Percentiles rank a stretch among this genome's conserved stretches.
phyloP scores from a whole-genome alignment of 2,797 vertebrate species.

The Artibeus lituratus region DNA sequence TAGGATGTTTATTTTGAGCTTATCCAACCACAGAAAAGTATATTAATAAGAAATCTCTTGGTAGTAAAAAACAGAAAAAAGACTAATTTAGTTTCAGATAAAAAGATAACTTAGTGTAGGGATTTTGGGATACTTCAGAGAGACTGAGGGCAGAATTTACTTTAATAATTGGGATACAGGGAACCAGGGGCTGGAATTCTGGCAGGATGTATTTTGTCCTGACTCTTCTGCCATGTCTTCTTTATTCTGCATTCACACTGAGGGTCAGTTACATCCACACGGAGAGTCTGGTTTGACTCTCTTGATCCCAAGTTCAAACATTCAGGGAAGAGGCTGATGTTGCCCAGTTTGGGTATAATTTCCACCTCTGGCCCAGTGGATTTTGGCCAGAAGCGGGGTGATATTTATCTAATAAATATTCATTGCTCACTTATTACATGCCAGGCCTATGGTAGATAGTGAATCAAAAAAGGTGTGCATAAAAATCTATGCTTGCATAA shows the following conservation, averaged over 20 bases:
- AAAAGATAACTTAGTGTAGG: background rate
- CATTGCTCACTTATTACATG: background rate
- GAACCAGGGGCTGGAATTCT: background rate
- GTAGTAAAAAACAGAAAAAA: background rate
- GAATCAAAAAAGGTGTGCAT: background rate
- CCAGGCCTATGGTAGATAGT: background rate
- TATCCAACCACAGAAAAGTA: background rate
- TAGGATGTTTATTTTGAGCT: constrained; percentile 23
- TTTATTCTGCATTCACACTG: background rate
- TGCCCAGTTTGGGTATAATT: background rate
- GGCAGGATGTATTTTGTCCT: background rate
- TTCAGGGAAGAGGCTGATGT: background rate
- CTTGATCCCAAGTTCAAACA: background rate
- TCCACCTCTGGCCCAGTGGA: background rate
- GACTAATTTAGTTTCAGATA: background rate
- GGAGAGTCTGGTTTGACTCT: background rate
- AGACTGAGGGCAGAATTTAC: background rate
- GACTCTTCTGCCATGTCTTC: background rate
- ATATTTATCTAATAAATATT: background rate
- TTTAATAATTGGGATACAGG: background rate
- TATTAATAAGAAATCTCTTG: background rate
- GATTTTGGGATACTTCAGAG: background rate
- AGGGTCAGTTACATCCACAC: background rate
- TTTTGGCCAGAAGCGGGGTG: background rate
- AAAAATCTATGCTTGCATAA: background rate